These are phyloP conservation scores for Chromis chromis DNA, from an alignment of 2,797 vertebrate genomes.

Conservation along the genomic window DNA sequence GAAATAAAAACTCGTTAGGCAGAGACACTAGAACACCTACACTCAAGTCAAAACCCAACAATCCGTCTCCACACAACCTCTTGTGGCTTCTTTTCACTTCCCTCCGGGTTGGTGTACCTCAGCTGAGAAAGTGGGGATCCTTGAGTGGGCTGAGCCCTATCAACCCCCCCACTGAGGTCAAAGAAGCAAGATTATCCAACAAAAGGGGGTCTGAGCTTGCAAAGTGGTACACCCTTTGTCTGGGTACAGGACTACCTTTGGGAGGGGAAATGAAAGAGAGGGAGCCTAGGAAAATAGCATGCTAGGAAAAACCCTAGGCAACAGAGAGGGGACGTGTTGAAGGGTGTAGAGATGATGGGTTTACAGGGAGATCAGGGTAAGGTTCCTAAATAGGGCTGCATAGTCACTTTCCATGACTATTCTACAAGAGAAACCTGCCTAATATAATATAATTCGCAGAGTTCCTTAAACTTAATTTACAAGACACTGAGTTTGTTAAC, in stretches of 20 bases:
- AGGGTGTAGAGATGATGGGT: not conserved
- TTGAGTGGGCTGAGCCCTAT: constrained; percentile 38
- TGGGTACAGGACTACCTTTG: constrained; percentile 46
- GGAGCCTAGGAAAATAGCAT: not conserved
- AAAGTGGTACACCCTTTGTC: constrained; percentile 59
- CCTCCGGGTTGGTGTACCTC: constrained; percentile 18
- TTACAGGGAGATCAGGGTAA: too few relatives aligned
- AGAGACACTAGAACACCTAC: too few relatives aligned
- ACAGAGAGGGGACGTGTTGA: constrained; percentile 1
- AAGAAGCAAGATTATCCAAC: constrained; percentile 60
- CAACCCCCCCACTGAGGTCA: constrained; percentile 37
- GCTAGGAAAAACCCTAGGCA: not conserved
- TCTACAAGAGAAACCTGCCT: too few relatives aligned
- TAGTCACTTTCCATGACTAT: too few relatives aligned
- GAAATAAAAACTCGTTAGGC: too few relatives aligned
- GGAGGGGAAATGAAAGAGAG: constrained; percentile 10
- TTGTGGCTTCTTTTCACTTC: constrained; percentile 18
- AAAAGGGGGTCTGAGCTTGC: constrained; percentile 52
- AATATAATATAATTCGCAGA: too few relatives aligned
- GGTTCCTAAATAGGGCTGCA: too few relatives aligned
- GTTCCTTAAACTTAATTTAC: too few relatives aligned
- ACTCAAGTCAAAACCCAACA: not conserved
- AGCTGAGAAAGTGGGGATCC: constrained; percentile 41
- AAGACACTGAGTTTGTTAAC: too few relatives aligned
- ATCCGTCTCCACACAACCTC: not conserved